A percentile compares a stretch with the other conserved stretches of the same genome.
phyloP scores from a whole-genome alignment of 2,888 invertebrate genomes.

The Zygothrica quintamaculata region DNA sequence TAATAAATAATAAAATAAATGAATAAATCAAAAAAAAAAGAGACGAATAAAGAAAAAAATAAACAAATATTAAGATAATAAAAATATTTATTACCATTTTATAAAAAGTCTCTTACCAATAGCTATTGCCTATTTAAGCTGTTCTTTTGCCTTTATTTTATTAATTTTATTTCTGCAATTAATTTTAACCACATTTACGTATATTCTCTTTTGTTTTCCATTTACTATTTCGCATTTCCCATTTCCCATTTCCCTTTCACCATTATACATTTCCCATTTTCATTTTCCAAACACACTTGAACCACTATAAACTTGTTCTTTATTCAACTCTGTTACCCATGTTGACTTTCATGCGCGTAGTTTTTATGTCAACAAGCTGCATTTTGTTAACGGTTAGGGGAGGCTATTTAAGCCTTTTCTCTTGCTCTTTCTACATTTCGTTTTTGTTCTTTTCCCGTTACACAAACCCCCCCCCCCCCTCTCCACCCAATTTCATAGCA shows the following conservation, averaged over 20 bases:
- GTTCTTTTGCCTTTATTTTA: slow-evolving; percentile 24
- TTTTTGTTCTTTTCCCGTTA: slow-evolving; percentile 3
- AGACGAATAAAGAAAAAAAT: no score
- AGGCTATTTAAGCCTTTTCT: background rate
- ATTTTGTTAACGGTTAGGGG: slow-evolving; percentile 13
- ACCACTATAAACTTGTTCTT: slow-evolving; percentile 56
- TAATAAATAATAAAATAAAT: no score
- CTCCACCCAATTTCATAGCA: no score
- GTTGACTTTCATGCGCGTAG: slow-evolving; percentile 76
- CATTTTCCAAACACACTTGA: no score
- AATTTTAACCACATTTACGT: no score
- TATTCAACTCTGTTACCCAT: slow-evolving; percentile 67
- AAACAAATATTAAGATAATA: no score
- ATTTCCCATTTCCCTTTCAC: background rate
- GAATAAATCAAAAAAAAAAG: no score
- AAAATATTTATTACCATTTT: no score
- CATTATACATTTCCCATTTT: slow-evolving; percentile 9
- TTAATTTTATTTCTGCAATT: slow-evolving; percentile 67
- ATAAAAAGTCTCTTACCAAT: no score
- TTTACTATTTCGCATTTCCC: no score
- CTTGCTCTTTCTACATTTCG: slow-evolving; percentile 1
- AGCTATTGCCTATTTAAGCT: slow-evolving; percentile 8
- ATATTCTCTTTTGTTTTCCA: no score
- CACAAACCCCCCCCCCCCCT: no score
- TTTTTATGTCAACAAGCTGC: slow-evolving; percentile 68